Conservation (phyloP, 2,888 invertebrate species). For the Drosophila sordidapex region DNA sequence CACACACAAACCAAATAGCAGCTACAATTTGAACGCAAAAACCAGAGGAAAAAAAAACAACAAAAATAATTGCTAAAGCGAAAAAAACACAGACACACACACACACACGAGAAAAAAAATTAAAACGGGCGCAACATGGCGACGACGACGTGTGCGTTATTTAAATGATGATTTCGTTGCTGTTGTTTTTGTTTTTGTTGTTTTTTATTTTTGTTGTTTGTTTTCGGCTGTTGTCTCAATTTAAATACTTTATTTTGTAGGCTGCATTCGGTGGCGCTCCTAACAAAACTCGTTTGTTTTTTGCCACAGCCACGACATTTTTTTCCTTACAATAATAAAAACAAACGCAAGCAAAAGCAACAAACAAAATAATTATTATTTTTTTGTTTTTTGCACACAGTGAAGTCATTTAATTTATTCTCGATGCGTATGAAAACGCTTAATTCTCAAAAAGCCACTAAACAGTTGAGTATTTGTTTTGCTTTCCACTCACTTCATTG, state of each 20-base stretch:
- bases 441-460: constrained; percentile 39
- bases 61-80: constrained; percentile 70
- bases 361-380: constrained; percentile 25
- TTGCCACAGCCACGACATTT: constrained; percentile 22
- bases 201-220: constrained; percentile 22
- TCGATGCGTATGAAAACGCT: constrained; percentile 61
- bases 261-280: constrained; percentile 56
- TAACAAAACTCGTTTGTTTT: constrained; percentile 57
- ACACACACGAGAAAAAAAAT: constrained; percentile 29
- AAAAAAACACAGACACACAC: constrained; percentile 10
- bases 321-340: constrained; percentile 42
- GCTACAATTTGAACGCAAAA: constrained; percentile 61
- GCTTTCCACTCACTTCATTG: constrained; percentile 37
- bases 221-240: constrained; percentile 60
- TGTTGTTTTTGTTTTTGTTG: constrained; percentile 28
- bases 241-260: constrained; percentile 67
- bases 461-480: constrained; percentile 25
- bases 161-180: constrained; percentile 73
- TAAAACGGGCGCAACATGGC: constrained; percentile 67
- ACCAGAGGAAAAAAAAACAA: constrained; percentile 18
- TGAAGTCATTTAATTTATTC: constrained; percentile 70
- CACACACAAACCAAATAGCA: constrained; percentile 52
- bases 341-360: constrained; percentile 18
- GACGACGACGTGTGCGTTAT: constrained; percentile 75
- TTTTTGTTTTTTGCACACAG: constrained; percentile 12